A percentile compares a stretch with the other conserved stretches of the same genome.
These are phyloP conservation scores for Furcifer pardalis DNA, from an alignment of 2,797 vertebrate genomes.

Conservation along the genomic window DNA sequence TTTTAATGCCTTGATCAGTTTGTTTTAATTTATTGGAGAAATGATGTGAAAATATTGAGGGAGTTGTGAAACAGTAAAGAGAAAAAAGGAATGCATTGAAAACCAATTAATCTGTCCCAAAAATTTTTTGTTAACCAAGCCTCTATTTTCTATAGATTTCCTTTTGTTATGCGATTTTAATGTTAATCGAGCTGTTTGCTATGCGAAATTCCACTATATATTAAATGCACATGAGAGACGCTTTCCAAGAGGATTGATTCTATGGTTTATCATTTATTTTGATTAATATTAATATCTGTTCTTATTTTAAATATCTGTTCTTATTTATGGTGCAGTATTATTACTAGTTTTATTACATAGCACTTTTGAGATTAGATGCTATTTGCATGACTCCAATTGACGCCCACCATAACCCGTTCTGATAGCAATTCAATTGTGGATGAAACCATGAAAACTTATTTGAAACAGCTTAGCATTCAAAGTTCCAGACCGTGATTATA, in stretches of 20 bases:
- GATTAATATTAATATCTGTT: not conserved
- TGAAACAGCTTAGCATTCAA: not conserved
- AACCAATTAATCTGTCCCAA: not conserved
- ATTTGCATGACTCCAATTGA: not conserved
- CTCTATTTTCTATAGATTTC: too few relatives aligned
- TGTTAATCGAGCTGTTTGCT: too few relatives aligned
- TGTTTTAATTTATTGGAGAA: not conserved
- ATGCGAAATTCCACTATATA: too few relatives aligned
- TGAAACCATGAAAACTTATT: not conserved
- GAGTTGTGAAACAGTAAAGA: not conserved
- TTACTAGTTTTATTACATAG: accelerated
- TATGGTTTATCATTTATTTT: not conserved
- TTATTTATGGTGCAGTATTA: not conserved
- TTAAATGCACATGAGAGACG: not conserved
- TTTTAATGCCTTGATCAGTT: not conserved
- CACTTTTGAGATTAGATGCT: accelerated
- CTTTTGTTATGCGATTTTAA: too few relatives aligned
- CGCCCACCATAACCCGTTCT: accelerated
- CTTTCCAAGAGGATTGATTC: not conserved
- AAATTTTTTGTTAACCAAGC: too few relatives aligned
- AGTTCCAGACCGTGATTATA: not conserved
- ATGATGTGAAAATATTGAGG: not conserved
- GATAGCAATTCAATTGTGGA: not conserved
- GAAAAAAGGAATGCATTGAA: not conserved
- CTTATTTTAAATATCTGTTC: not conserved